Evolutionary conservation across 2,113 vertebrate species (phyloP).

Genomic region (Myanophis thanlyinensis): DNA sequence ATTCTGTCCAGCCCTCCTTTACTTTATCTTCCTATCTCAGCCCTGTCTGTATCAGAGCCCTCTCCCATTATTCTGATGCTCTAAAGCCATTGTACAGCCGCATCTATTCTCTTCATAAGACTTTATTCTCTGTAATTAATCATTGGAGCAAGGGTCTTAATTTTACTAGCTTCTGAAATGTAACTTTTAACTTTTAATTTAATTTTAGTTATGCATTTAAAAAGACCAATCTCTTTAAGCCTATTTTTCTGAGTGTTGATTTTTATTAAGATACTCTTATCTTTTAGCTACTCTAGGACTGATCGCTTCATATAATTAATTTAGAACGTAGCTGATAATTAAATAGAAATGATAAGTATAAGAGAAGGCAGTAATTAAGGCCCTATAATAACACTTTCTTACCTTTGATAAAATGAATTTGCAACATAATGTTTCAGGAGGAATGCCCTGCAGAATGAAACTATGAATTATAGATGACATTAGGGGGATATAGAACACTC

Average conservation of each 20-base stretch:
- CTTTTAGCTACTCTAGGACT: neutral
- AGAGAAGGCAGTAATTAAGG: neutral
- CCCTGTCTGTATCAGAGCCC: neutral
- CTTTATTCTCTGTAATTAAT: neutral
- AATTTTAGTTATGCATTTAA: neutral
- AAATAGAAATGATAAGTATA: neutral
- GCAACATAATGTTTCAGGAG: neutral
- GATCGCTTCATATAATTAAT: neutral
- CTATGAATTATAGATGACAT: neutral
- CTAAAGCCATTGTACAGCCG: neutral
- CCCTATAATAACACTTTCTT: neutral
- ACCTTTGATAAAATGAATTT: neutral
- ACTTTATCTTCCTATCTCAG: neutral
- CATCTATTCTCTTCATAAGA: neutral
- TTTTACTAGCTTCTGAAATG: neutral
- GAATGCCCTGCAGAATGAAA: neutral
- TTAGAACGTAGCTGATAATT: neutral
- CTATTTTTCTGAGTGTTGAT: neutral
- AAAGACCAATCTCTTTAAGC: neutral
- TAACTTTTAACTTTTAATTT: neutral
- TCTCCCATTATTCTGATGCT: neutral
- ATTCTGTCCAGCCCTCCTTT: neutral
- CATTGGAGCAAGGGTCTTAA: neutral
- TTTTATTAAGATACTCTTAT: neutral
- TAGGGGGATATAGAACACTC: constrained; percentile 15